phyloP scores from a whole-genome alignment of 2,888 invertebrate genomes.

The Galerucella pusilla region DNA sequence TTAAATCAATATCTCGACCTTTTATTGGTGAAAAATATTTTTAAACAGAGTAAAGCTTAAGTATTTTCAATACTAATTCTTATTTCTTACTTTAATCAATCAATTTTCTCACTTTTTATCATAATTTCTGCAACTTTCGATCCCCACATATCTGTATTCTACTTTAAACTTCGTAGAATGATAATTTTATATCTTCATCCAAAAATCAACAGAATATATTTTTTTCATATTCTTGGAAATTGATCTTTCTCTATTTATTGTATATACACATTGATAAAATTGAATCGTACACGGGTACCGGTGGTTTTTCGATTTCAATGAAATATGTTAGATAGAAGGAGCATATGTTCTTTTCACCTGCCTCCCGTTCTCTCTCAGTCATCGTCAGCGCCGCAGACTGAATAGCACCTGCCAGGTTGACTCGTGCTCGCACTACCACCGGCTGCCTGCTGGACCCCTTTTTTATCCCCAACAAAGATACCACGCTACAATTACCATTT shows the following conservation, averaged over 20 bases:
- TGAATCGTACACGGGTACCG: slow-evolving; percentile 56
- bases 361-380: slow-evolving; percentile 45
- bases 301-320: slow-evolving; percentile 57
- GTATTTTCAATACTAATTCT: too few species aligned
- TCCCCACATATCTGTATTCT: too few species aligned
- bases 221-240: neutral
- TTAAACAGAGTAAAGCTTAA: too few species aligned
- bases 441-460: slow-evolving; percentile 38
- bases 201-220: too few species aligned
- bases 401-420: slow-evolving; percentile 39
- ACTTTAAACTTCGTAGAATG: too few species aligned
- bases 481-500: slow-evolving; percentile 45
- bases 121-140: too few species aligned
- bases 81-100: too few species aligned
- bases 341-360: slow-evolving; percentile 55
- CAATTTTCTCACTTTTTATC: too few species aligned
- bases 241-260: neutral
- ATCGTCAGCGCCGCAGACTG: slow-evolving; percentile 40
- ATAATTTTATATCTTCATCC: too few species aligned
- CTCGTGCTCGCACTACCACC: slow-evolving; percentile 31
- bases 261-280: slow-evolving; percentile 36
- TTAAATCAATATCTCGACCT: too few species aligned
- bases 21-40: too few species aligned
- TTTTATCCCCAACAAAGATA: slow-evolving; percentile 32
- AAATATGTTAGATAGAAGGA: slow-evolving; percentile 59